Base-by-base conservation (phyloP, 2,113 vertebrate species). In the Candoia aspera region DNA sequence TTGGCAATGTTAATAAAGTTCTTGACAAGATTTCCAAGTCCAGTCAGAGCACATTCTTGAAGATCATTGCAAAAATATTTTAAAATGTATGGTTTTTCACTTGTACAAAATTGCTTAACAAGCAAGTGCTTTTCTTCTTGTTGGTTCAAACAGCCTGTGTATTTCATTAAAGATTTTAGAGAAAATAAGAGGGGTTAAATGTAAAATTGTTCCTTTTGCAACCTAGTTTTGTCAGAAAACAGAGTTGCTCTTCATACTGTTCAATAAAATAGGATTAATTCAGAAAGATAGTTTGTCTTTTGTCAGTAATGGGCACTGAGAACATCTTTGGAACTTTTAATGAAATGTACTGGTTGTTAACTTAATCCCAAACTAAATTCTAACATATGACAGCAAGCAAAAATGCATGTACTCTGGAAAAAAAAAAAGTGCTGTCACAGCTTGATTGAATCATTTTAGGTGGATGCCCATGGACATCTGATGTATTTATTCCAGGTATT, bases 1-100 rank as follows among this genome's bases (percentile, higher is more conserved):
- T 96, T 29, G 91, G 0, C 68, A 97, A 95, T 79, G 96, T 97
- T 73, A 96, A 96, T 90, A 92, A 94, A 87, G 91, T 95, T 29
- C 89, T 97, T n/a, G 1, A 26, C 8, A 53, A 33, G 4, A 9
- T 2, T 42, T n/a, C 12, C 54, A 29, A 83, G 19, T 37, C 6
- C 17, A 21, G 37, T 79, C 19, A n/a, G 73, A 8, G 33, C 73
- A 79, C 3, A 1, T 21, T 79, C 73, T 79, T 37, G 26, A 8
- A 10, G 68, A 54, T 8, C 24, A 8, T 88, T 53, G 59, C 26
- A 49, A 62, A 15, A 62, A 11, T 59, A 2, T 84, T 79, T 90
- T 55, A 5, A 55, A 33, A 49, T 11, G 29, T 23, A 58, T 33
- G 21, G 3, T 59, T 90, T 57, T 84, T 88, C 29, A 59, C 10